phyloP scores from a whole-genome alignment of 2,888 invertebrate species.

The Lithophane semibrunnea region DNA sequence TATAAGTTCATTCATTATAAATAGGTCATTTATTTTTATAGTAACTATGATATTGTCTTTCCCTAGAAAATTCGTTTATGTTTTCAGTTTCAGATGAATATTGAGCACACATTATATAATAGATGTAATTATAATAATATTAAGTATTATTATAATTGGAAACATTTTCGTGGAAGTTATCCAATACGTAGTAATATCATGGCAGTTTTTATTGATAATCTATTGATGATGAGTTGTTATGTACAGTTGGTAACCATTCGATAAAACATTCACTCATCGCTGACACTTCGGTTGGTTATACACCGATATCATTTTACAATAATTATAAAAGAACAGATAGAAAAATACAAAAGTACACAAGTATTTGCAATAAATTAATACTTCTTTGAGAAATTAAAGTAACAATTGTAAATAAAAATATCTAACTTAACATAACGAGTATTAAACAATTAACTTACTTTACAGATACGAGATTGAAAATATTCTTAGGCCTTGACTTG shows the following conservation, averaged over 20 bases:
- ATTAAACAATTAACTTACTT: slow-evolving; percentile 59
- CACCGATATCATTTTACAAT: slow-evolving; percentile 42
- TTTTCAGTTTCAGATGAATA: slow-evolving; percentile 56
- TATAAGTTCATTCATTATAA: slow-evolving; percentile 30
- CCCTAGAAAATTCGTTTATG: slow-evolving; percentile 63
- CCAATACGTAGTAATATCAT: slow-evolving; percentile 32
- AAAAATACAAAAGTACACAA: slow-evolving; percentile 59
- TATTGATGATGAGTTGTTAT: slow-evolving; percentile 32
- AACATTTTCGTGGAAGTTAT: slow-evolving; percentile 23
- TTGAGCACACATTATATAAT: slow-evolving; percentile 60
- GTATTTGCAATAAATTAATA: slow-evolving; percentile 73
- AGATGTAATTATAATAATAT: slow-evolving; percentile 24
- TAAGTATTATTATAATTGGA: slow-evolving; percentile 40
- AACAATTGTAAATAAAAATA: slow-evolving; percentile 70
- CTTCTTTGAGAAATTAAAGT: slow-evolving; percentile 62
- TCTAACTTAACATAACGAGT: slow-evolving; percentile 64
- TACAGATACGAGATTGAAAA: slow-evolving; percentile 53
- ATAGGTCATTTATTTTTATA: slow-evolving; percentile 37
- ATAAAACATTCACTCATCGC: slow-evolving; percentile 38
- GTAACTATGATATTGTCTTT: slow-evolving; percentile 63
- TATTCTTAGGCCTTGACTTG: slow-evolving; percentile 60
- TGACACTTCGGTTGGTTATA: slow-evolving; percentile 41
- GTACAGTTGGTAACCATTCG: slow-evolving; percentile 38
- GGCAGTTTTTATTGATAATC: slow-evolving; percentile 50
- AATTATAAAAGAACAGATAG: slow-evolving; percentile 52